A percentile compares a stretch with the other conserved stretches of the same genome.
phyloP scores from a whole-genome alignment of 2,113 vertebrate species.

The Octodon degus region DNA sequence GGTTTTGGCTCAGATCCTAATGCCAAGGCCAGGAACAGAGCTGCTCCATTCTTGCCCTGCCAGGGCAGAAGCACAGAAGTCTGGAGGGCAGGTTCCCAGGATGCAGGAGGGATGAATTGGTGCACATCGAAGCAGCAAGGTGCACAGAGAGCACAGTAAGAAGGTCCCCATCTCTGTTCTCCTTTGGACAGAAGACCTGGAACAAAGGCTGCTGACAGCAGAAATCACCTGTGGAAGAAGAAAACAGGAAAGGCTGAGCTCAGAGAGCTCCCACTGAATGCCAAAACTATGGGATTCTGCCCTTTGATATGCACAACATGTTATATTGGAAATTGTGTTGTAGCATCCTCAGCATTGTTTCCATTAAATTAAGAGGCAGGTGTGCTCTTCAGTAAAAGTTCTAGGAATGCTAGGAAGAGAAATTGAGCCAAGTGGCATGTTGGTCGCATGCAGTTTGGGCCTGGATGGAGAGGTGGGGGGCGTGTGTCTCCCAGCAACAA shows the following conservation, averaged over 20 bases:
- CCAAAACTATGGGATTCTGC: rapidly evolving
- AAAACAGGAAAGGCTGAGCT: rapidly evolving
- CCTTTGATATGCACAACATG: rapidly evolving
- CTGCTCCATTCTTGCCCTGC: rapidly evolving
- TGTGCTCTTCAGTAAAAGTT: background rate
- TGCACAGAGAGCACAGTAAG: rapidly evolving
- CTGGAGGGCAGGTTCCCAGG: background rate
- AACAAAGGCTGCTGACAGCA: background rate
- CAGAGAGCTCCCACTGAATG: background rate
- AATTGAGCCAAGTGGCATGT: background rate
- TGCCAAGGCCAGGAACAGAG: rapidly evolving
- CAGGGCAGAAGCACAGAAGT: rapidly evolving
- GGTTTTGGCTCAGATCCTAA: rapidly evolving
- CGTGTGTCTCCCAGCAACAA: background rate
- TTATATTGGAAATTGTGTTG: background rate
- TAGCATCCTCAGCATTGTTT: background rate
- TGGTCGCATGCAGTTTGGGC: background rate
- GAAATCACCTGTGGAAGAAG: background rate
- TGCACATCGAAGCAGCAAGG: background rate
- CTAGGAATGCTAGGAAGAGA: background rate
- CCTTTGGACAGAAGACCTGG: rapidly evolving
- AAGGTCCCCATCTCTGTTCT: rapidly evolving
- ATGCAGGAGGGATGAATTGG: rapidly evolving
- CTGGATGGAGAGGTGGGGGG: background rate
- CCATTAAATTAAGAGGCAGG: background rate